Evolutionary conservation across 2,113 vertebrate genomes (phyloP), one percentile per base, ranked within the genome.

Genomic region (Phaethornis superciliosus): DNA sequence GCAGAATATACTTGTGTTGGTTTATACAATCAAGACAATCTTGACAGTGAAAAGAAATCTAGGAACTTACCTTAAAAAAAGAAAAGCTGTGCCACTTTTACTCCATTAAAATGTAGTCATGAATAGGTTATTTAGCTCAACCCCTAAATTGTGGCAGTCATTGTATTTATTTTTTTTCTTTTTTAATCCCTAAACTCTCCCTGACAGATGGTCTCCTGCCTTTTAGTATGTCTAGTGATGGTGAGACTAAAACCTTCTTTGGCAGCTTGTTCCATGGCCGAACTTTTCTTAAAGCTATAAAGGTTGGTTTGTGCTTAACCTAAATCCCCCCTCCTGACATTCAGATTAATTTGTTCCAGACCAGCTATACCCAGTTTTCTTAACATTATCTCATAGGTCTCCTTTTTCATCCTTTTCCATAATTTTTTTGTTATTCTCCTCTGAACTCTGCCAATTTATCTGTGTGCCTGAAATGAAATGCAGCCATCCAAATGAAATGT

Each of bases 161-260:
- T 11, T 60, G 60, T 71, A 74, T 58, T 40, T 14, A 16, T 12
- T n/a, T 35, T 3, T 5, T 3, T 21, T 30, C 52, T 81, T 85
- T 88, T 94, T 68, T 1, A 93, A 94, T 91, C 90, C 72, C 77
- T 83, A 93, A 94, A 93, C 88, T 95, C 56, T 85, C 62, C 64
- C 62, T 84, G 80, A 76, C 93, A 96, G 95, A 95, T 96, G 93
- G 93, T 84, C 82, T 94, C 72, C 69, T 95, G 92, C 80, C 80
- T 95, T 94, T 94, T 81, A 92, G 76, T 86, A 88, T 91, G 64
- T 94, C 72, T 62, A 79, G 80, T 62, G 89, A 76, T 92, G 82
- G 68, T 71, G 42, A 91, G 68, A 75, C 77, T 95, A 88, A 97
- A 95, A 88, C 92, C 92, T 86, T 94, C 85, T 69, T 83, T 95